Evolutionary conservation across 2,888 invertebrate species (phyloP), one percentile per base, ranked within the genome.

Genomic region (Amorpha juglandis): DNA sequence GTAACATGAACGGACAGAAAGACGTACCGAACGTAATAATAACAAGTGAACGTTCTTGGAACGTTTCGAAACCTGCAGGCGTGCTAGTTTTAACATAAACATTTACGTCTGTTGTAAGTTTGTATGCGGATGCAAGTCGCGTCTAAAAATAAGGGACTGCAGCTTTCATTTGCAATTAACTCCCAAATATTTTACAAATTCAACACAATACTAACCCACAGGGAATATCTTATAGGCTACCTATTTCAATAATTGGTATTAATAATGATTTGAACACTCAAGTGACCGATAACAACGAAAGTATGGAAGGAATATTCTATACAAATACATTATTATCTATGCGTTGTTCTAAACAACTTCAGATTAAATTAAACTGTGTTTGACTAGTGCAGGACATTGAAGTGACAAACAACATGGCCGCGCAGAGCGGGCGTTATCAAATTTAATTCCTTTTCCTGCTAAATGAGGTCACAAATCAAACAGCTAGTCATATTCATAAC

Each of bases 381-480:
- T 7, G 7, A 38, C 8, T 48, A 71, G 16, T 16, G 16, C 68
- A 67, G 71, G 69, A 70, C 71, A 74, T 70, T 75, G 76, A 72
- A 71, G 73, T 79, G 79, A 78, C 80, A 75, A 82, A 81, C 84
- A 83, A 85, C 76, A 83, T 84, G 87, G 82, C 82, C 72, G 79
- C 79, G 71, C 73, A 69, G 72, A 74, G 72, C 74, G 79, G 77
- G 81, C 79, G 86, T 89, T 91, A 90, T 92, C 86, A 87, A 90
- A 87, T 90, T 88, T 87, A 88, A 89, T 87, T 87, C 89, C 88
- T 81, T 92, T 92, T 92, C 92, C 92, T 92, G 90, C 78, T 84
- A 83, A 91, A 91, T 92, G 92, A 92, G 92, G 92, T 92, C 92
- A 92, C 86, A 89, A 86, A 83, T 79, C 82, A 87, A 84, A 88